Conservation (phyloP, 2,797 vertebrate species). For the Aselliscus stoliczkanus region DNA sequence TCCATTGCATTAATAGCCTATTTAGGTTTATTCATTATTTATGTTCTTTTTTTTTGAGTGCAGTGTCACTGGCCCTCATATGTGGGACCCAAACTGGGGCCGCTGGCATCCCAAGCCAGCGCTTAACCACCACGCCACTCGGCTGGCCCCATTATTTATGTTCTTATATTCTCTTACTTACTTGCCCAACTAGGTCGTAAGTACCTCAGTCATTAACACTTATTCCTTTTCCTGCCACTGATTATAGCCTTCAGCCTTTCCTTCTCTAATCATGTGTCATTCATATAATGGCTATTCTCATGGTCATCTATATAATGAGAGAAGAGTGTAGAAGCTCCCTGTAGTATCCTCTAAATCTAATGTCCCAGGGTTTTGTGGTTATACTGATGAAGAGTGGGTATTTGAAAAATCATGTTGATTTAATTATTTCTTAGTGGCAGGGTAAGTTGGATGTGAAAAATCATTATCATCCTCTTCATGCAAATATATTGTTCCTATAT, state of each 20-base stretch:
- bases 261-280: neutral
- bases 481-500: neutral
- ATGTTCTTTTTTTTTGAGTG: no score
- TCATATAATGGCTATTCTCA: neutral
- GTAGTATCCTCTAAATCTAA: neutral
- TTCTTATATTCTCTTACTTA: neutral
- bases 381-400: neutral
- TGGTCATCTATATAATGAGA: neutral
- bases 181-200: neutral
- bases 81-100: no score
- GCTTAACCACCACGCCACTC: no score
- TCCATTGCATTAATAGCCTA: neutral
- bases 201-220: neutral
- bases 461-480: neutral
- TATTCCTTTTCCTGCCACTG: neutral
- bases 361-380: neutral
- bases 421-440: neutral
- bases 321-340: neutral
- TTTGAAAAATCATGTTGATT: constrained; percentile 4
- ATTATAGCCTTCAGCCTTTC: neutral
- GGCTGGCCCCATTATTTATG: neutral
- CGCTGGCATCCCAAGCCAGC: no score
- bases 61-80: no score
- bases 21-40: neutral
- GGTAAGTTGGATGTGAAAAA: neutral